phyloP scores from a whole-genome alignment of 2,797 vertebrate species.

The Amphiprion clarkii region DNA sequence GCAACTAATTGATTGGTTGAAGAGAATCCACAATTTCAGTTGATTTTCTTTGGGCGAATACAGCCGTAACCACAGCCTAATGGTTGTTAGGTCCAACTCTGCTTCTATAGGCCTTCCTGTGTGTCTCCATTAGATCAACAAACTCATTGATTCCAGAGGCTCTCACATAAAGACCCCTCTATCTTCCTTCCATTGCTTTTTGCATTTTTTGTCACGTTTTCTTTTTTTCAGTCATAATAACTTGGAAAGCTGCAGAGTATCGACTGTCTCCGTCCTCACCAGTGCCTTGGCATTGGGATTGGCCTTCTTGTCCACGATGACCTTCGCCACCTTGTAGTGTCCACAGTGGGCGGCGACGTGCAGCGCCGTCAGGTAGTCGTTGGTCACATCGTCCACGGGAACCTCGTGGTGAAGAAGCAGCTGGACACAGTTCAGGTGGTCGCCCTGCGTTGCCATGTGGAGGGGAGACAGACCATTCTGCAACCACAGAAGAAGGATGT shows the following conservation, averaged over 20 bases:
- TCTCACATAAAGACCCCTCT: too few relatives aligned
- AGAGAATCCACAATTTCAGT: too few relatives aligned
- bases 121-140: background rate
- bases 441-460: constrained; percentile 98
- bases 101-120: too few relatives aligned
- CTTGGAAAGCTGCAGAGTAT: too few relatives aligned
- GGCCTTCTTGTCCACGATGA: constrained; percentile 97
- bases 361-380: constrained; percentile 96
- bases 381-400: constrained; percentile 97
- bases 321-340: constrained; percentile 98
- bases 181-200: background rate
- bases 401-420: constrained; percentile 96
- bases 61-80: too few relatives aligned
- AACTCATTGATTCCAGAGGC: background rate
- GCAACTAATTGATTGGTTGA: too few relatives aligned
- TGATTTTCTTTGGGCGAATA: too few relatives aligned
- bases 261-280: constrained; percentile 82
- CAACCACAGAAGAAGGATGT: background rate
- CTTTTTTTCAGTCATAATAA: too few relatives aligned
- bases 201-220: too few relatives aligned
- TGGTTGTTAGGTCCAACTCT: too few relatives aligned
- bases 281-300: constrained; percentile 98
- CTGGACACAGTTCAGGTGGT: constrained; percentile 97
- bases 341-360: constrained; percentile 98
- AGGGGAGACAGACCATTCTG: constrained; percentile 97